Percentiles rank a stretch among this genome's conserved stretches.
Evolutionary conservation across 2,113 vertebrate genomes (phyloP).

Genomic region (Meles meles): DNA sequence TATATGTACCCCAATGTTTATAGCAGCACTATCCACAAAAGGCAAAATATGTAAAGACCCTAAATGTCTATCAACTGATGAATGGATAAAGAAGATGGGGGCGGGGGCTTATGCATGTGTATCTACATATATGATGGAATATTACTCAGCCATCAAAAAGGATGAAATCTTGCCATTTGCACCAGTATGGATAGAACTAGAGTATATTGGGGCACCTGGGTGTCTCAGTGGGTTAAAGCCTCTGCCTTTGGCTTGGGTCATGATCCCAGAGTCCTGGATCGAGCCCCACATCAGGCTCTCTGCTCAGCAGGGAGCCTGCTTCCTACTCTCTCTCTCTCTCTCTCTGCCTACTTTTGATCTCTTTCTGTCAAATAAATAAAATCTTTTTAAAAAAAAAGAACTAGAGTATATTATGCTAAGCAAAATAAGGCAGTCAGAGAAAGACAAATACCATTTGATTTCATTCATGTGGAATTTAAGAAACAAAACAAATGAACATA

Average conservation of each 20-base stretch:
- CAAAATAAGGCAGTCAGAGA: neutral
- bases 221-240: too few species aligned
- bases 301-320: too few species aligned
- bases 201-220: too few species aligned
- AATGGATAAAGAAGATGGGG: neutral
- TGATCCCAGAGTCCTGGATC: too few species aligned
- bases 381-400: neutral
- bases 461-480: neutral
- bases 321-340: too few species aligned
- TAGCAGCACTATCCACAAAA: neutral
- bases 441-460: neutral
- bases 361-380: too few species aligned
- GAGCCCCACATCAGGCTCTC: too few species aligned
- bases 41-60: neutral
- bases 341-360: too few species aligned
- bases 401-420: neutral
- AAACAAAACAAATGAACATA: neutral
- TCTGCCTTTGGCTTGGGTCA: too few species aligned
- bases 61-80: neutral
- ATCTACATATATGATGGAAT: neutral
- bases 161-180: neutral
- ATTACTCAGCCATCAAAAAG: neutral
- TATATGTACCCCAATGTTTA: neutral
- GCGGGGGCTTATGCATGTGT: neutral
- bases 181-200: neutral